Conservation (phyloP, 37 sponge, comb jelly and placozoan species). For the Lycopodina hypogea region DNA sequence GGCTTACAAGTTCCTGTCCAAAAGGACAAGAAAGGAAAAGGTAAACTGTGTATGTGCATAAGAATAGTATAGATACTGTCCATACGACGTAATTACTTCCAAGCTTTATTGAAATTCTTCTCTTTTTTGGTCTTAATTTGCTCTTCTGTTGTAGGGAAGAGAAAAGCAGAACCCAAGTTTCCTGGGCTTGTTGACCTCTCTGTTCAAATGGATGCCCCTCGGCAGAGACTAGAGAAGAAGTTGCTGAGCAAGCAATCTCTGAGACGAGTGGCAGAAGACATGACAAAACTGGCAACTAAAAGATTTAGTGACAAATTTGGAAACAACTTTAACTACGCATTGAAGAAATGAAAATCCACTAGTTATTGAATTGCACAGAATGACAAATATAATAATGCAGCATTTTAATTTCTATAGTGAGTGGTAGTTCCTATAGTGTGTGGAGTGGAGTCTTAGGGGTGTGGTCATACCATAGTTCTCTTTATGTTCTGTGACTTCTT, state of each 20-base stretch:
- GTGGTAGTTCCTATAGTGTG: too few species aligned
- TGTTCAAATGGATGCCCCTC: constrained; percentile 33
- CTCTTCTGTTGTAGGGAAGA: background rate
- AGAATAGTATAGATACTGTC: too few species aligned
- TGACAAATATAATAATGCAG: too few species aligned
- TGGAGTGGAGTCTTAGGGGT: constrained; percentile 1
- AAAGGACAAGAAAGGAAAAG: constrained; percentile 5
- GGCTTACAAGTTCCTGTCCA: background rate
- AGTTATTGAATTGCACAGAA: background rate
- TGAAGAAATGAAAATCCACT: constrained; percentile 20
- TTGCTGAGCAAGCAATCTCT: constrained; percentile 50
- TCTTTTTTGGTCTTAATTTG: background rate
- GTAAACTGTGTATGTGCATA: background rate
- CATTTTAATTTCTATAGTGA: too few species aligned
- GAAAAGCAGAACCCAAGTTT: constrained; percentile 20
- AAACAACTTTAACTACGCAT: constrained; percentile 73
- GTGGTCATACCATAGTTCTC: constrained; percentile 9
- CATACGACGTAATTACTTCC: too few species aligned
- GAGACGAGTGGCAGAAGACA: constrained; percentile 45
- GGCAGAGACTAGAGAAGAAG: constrained; percentile 53
- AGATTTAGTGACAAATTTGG: constrained; percentile 64
- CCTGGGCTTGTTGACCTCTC: constrained; percentile 66
- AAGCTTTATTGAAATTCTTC: too few species aligned
- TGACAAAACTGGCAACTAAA: constrained; percentile 19
- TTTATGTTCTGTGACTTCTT: background rate